These are phyloP conservation scores for Rhineura floridana DNA, from an alignment of 2,113 vertebrate species.

Conservation along the genomic window DNA sequence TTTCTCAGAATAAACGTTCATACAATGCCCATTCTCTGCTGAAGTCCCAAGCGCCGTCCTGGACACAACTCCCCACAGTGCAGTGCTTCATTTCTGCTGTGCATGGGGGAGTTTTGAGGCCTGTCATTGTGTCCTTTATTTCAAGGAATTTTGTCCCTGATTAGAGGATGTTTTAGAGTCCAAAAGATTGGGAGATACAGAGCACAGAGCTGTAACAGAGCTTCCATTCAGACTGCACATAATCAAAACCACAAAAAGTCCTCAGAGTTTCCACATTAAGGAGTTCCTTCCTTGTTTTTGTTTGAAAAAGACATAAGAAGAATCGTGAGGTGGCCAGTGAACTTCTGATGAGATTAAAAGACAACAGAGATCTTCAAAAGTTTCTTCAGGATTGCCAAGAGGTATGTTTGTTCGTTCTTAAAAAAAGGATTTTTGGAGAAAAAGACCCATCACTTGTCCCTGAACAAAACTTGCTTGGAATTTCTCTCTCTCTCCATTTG, in stretches of 20 bases:
- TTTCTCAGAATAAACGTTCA: not conserved
- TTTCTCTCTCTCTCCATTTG: not conserved
- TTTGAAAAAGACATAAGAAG: constrained; percentile 87
- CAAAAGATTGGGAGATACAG: not conserved
- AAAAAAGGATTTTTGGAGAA: not conserved
- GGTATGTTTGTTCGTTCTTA: constrained; percentile 69
- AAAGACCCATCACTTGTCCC: not conserved
- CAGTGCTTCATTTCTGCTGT: not conserved
- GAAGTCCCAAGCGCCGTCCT: not conserved
- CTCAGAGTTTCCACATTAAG: not conserved
- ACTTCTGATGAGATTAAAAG: constrained; percentile 91
- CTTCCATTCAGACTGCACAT: not conserved
- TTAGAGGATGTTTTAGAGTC: not conserved
- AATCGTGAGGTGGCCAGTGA: constrained; percentile 93
- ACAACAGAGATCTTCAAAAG: constrained; percentile 97
- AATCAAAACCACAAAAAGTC: not conserved
- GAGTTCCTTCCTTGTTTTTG: constrained; percentile 24
- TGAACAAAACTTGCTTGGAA: not conserved
- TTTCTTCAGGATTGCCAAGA: constrained; percentile 98
- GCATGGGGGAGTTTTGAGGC: not conserved
- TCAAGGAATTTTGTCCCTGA: not conserved
- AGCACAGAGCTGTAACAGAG: fast-evolving
- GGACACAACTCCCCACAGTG: no score
- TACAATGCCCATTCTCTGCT: not conserved
- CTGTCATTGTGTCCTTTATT: not conserved